Evolutionary conservation across 2,888 invertebrate genomes (phyloP).

Genomic region (Pachydiplax longipennis): DNA sequence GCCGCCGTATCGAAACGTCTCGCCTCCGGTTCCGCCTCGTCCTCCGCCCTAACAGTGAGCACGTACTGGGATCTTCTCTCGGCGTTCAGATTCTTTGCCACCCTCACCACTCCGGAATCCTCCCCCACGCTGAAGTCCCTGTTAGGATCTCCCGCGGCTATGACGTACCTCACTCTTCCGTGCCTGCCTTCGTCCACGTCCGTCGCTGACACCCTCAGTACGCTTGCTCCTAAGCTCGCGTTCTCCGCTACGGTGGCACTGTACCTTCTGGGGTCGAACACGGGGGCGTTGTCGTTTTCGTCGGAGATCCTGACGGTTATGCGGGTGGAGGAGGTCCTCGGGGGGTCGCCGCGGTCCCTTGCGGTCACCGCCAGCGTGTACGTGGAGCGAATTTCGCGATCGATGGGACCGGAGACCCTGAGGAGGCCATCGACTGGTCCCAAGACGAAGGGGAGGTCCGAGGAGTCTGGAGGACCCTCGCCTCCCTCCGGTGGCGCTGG

Average conservation of each 20-base stretch:
- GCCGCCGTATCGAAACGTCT: conserved; percentile 74
- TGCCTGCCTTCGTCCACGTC: conserved; percentile 89
- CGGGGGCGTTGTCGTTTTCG: conserved; percentile 89
- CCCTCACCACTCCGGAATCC: conserved; percentile 88
- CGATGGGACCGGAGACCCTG: conserved; percentile 83
- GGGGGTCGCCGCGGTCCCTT: conserved; percentile 86
- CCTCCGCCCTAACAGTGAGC: conserved; percentile 86
- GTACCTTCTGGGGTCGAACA: conserved; percentile 88
- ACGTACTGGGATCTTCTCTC: conserved; percentile 87
- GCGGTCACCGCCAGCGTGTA: conserved; percentile 83
- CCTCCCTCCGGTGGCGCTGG: conserved; percentile 49
- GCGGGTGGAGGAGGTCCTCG: conserved; percentile 73
- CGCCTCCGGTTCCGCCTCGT: conserved; percentile 71
- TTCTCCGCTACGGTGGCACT: conserved; percentile 91
- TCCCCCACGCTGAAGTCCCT: conserved; percentile 91
- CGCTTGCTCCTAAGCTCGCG: conserved; percentile 90
- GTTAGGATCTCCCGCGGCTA: conserved; percentile 87
- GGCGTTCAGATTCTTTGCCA: conserved; percentile 92
- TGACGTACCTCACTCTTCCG: conserved; percentile 91
- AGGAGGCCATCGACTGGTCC: conserved; percentile 88
- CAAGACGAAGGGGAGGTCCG: conserved; percentile 76
- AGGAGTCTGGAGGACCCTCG: conserved; percentile 61
- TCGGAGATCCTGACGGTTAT: conserved; percentile 80
- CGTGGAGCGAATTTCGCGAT: conserved; percentile 79
- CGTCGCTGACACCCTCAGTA: conserved; percentile 88